These are phyloP conservation scores for Noturus placidus DNA, from an alignment of 2,113 vertebrate genomes.

Conservation along the genomic window DNA sequence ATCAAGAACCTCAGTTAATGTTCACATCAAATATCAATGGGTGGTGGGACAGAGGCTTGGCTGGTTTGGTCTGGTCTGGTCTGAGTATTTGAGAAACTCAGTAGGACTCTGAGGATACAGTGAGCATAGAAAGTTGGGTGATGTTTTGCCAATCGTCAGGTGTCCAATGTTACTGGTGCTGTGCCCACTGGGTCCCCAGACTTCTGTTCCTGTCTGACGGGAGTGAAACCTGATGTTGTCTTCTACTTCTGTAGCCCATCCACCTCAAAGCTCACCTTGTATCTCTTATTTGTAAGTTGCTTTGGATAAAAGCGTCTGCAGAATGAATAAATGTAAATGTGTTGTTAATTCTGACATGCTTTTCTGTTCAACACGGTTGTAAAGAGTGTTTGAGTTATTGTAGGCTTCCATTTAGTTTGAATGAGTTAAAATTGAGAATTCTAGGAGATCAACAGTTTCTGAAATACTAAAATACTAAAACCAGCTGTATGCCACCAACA, in stretches of 20 bases:
- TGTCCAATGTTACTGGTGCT: background rate
- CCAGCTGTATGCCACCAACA: background rate
- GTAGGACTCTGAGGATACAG: background rate
- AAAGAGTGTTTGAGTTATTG: background rate
- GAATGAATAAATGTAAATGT: too few species aligned
- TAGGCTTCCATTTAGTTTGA: background rate
- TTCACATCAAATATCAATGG: background rate
- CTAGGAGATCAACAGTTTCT: background rate
- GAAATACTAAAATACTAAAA: background rate
- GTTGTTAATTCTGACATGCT: background rate
- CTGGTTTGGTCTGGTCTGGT: background rate
- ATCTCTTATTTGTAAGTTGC: too few species aligned
- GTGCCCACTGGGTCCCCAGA: background rate
- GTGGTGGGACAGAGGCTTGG: too few species aligned
- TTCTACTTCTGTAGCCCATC: background rate
- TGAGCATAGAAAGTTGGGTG: background rate
- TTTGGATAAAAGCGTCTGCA: too few species aligned
- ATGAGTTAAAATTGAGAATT: background rate
- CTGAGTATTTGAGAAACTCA: background rate
- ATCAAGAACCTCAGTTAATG: background rate
- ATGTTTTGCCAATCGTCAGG: background rate
- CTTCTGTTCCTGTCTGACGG: background rate
- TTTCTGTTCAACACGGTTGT: background rate
- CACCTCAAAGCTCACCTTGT: background rate
- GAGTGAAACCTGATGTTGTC: background rate